Conservation (phyloP, 2,797 vertebrate species). For the Trichosurus vulpecula region DNA sequence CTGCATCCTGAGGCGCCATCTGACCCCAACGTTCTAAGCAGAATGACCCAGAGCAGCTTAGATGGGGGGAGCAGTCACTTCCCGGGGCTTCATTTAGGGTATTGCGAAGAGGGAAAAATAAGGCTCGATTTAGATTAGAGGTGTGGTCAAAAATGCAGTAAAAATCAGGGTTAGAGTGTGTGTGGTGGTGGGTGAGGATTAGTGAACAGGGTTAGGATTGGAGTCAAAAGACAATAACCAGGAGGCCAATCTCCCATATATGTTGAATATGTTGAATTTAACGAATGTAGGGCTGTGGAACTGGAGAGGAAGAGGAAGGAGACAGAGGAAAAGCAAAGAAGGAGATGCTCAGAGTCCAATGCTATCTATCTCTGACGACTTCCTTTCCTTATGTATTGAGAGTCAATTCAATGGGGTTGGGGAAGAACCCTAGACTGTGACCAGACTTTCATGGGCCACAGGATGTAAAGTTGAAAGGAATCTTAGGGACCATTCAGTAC, state of each 20-base stretch:
- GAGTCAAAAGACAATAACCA: conserved; percentile 11
- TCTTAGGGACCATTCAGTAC: not conserved
- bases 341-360: not conserved
- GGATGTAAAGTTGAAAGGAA: not conserved
- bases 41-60: not conserved
- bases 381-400: not conserved
- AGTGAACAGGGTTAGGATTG: not conserved
- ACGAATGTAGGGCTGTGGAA: not conserved
- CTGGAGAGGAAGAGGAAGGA: not conserved
- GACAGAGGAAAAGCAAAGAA: not conserved
- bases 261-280: not conserved
- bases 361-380: not conserved
- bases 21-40: not conserved
- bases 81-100: not conserved
- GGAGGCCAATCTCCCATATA: not conserved
- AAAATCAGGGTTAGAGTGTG: not conserved
- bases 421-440: not conserved
- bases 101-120: not conserved
- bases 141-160: not conserved
- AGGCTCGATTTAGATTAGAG: not conserved
- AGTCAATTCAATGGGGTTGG: not conserved
- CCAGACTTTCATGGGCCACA: not conserved
- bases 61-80: not conserved
- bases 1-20: not conserved
- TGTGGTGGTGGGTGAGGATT: not conserved